Conservation (phyloP, 2,113 vertebrate species). For the Micronisus gabar region DNA sequence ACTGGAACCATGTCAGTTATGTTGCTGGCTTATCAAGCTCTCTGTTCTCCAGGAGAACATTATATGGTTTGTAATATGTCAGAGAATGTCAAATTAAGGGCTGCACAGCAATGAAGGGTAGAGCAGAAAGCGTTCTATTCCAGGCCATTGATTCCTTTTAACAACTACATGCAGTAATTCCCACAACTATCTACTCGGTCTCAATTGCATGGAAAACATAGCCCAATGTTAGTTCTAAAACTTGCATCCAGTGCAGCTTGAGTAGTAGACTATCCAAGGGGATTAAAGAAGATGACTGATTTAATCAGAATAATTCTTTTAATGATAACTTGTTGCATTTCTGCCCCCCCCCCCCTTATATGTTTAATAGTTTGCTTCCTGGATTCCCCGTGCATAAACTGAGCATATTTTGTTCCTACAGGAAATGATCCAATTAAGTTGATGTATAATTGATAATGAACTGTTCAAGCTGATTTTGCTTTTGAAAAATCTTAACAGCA, state of each 20-base stretch:
- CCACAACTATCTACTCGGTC: slow-evolving; percentile 33
- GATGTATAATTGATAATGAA: slow-evolving; percentile 63
- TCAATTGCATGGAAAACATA: slow-evolving; percentile 37
- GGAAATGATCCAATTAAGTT: slow-evolving; percentile 64
- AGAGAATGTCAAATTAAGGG: slow-evolving; percentile 57
- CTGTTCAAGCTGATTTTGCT: slow-evolving; percentile 49
- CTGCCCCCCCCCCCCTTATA: background rate
- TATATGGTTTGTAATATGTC: slow-evolving; percentile 54
- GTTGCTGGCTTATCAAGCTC: slow-evolving; percentile 22
- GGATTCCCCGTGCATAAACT: slow-evolving; percentile 31
- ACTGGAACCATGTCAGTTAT: background rate
- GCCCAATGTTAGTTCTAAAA: background rate
- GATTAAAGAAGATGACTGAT: slow-evolving; percentile 49
- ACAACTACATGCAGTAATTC: slow-evolving; percentile 48
- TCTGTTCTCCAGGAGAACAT: slow-evolving; percentile 38
- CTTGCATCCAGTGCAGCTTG: background rate
- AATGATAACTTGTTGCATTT: slow-evolving; percentile 46
- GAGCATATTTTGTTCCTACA: slow-evolving; percentile 59
- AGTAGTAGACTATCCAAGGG: background rate
- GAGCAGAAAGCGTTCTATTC: slow-evolving; percentile 63
- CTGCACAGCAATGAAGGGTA: slow-evolving; percentile 49
- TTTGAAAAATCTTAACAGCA: background rate
- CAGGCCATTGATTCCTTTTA: slow-evolving; percentile 65
- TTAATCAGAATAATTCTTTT: slow-evolving; percentile 61
- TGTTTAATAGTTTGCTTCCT: slow-evolving; percentile 58